These are phyloP conservation scores for Oncopeltus fasciatus DNA, from an alignment of 1,140 invertebrate species.

Conservation along the genomic window DNA sequence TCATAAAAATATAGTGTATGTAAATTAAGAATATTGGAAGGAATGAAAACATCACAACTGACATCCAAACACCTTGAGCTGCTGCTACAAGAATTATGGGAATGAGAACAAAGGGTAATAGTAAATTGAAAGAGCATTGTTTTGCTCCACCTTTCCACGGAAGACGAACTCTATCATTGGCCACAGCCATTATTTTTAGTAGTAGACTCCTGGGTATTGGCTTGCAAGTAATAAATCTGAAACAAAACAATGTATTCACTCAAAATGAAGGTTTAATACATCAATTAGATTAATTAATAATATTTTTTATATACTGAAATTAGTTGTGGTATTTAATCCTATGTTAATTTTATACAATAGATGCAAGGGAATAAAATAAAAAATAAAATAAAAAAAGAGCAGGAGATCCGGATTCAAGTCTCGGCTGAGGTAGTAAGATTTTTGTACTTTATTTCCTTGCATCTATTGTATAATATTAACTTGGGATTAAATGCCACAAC, in stretches of 20 bases:
- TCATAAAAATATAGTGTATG: slow-evolving; percentile 40
- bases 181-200: slow-evolving; percentile 26
- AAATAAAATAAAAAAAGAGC: too few species aligned
- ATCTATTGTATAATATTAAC: too few species aligned
- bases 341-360: too few species aligned
- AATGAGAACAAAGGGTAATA: slow-evolving; percentile 46
- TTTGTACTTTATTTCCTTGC: too few species aligned
- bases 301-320: neutral
- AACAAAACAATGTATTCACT: slow-evolving; percentile 12
- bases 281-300: slow-evolving; percentile 8
- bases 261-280: too few species aligned
- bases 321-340: neutral
- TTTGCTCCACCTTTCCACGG: slow-evolving; percentile 39
- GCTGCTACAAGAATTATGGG: slow-evolving; percentile 42
- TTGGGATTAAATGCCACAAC: too few species aligned
- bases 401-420: too few species aligned
- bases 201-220: slow-evolving; percentile 18
- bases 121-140: slow-evolving; percentile 38
- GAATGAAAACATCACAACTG: slow-evolving; percentile 41
- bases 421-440: too few species aligned
- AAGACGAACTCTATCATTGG: slow-evolving; percentile 37
- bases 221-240: slow-evolving; percentile 24
- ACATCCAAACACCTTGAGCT: slow-evolving; percentile 40
- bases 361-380: too few species aligned
- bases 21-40: slow-evolving; percentile 45